These are phyloP conservation scores for Orchesella flavescens DNA, from an alignment of 2,888 invertebrate species.

Conservation along the genomic window DNA sequence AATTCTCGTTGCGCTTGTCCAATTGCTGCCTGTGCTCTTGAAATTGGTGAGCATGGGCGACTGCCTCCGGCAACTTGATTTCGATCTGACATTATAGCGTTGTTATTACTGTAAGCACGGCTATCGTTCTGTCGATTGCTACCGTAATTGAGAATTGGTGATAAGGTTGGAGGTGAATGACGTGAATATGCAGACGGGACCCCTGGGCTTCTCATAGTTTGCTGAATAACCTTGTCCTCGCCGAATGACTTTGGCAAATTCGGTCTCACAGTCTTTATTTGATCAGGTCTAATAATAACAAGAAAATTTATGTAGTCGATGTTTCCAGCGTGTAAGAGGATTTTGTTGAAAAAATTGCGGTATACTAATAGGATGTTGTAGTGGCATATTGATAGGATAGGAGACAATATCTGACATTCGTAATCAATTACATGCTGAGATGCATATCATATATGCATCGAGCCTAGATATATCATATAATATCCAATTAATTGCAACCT, in stretches of 20 bases:
- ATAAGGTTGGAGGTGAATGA: slow-evolving; percentile 26
- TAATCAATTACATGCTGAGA: too few species aligned
- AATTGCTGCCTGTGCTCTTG: slow-evolving; percentile 54
- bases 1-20: slow-evolving; percentile 46
- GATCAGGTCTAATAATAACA: neutral
- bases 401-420: too few species aligned
- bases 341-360: too few species aligned
- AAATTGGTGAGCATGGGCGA: slow-evolving; percentile 47
- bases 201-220: slow-evolving; percentile 17
- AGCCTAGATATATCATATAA: too few species aligned
- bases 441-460: too few species aligned
- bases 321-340: too few species aligned
- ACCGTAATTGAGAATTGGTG: slow-evolving; percentile 7
- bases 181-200: slow-evolving; percentile 19
- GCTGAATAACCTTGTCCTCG: slow-evolving; percentile 12
- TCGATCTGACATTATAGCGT: neutral
- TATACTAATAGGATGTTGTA: too few species aligned
- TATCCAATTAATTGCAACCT: too few species aligned
- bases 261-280: neutral
- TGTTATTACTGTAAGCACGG: too few species aligned
- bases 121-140: neutral
- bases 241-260: slow-evolving; percentile 12
- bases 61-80: neutral
- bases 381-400: too few species aligned
- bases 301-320: neutral